phyloP scores from a whole-genome alignment of 2,888 invertebrate species.

The Lochmaea crataegi region DNA sequence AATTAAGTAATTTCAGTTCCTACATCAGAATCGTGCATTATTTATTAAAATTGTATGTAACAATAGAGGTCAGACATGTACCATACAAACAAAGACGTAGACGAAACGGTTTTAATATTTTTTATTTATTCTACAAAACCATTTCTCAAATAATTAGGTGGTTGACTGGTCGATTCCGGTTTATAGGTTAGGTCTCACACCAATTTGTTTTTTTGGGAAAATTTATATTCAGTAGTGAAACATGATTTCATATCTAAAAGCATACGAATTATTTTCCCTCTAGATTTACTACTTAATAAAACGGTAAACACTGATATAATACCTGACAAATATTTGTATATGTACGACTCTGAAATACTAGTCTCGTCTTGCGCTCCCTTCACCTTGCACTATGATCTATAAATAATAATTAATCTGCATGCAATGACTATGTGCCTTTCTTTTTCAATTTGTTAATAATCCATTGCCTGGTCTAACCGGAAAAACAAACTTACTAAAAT shows the following conservation, averaged over 20 bases:
- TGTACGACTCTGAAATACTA: not conserved
- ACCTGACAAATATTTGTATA: not conserved
- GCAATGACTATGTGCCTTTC: slow-evolving; percentile 3
- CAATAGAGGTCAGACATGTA: slow-evolving; percentile 6
- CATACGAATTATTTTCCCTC: no score
- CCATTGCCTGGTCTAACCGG: not conserved
- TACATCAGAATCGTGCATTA: slow-evolving; percentile 5
- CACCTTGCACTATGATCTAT: slow-evolving; percentile 9
- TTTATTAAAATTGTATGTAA: slow-evolving; percentile 5
- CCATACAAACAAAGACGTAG: not conserved
- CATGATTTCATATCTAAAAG: no score
- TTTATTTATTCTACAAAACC: not conserved
- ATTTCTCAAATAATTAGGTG: not conserved
- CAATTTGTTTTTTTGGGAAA: no score
- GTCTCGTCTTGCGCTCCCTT: slow-evolving; percentile 4
- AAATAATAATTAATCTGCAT: slow-evolving; percentile 3
- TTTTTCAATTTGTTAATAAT: not conserved
- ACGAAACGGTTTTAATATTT: not conserved
- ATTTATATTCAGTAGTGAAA: no score
- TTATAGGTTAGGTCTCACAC: no score
- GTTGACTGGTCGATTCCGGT: not conserved
- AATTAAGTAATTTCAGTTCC: slow-evolving; percentile 2
- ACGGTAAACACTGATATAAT: not conserved
- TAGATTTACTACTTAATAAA: no score
- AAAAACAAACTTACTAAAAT: not conserved